A percentile compares a stretch with the other conserved stretches of the same genome.
Conservation (phyloP, 1,140 invertebrate species). For the Cydia amplana region DNA sequence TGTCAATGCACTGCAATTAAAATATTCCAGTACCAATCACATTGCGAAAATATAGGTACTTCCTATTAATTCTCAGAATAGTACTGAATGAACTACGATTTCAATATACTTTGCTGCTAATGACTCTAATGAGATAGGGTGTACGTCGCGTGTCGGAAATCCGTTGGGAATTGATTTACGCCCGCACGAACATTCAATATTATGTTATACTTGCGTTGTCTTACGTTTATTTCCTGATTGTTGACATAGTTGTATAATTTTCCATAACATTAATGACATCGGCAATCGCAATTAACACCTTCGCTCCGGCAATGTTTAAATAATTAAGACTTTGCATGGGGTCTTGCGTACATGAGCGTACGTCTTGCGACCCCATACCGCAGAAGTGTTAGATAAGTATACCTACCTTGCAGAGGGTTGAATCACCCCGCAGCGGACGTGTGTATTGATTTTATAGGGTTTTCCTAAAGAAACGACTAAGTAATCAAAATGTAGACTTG, state of each 20-base stretch:
- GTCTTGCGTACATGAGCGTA: no score
- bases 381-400: no score
- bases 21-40: not conserved
- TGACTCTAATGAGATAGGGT: constrained; percentile 3
- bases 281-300: not conserved
- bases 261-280: not conserved
- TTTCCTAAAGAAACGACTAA: no score
- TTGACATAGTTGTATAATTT: not conserved
- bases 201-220: constrained; percentile 3
- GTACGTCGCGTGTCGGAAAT: not conserved
- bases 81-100: not conserved
- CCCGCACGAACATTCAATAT: not conserved
- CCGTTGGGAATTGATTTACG: not conserved
- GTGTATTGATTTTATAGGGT: no score
- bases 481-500: no score
- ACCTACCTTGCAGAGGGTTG: no score
- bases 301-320: not conserved
- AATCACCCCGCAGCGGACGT: no score
- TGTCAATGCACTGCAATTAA: not conserved
- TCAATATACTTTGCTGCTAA: not conserved
- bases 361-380: no score
- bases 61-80: not conserved
- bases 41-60: constrained; percentile 2
- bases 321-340: no score
- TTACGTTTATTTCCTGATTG: constrained; percentile 3